Base-by-base conservation (phyloP, 2,113 vertebrate species). In the Lamprotornis superbus region DNA sequence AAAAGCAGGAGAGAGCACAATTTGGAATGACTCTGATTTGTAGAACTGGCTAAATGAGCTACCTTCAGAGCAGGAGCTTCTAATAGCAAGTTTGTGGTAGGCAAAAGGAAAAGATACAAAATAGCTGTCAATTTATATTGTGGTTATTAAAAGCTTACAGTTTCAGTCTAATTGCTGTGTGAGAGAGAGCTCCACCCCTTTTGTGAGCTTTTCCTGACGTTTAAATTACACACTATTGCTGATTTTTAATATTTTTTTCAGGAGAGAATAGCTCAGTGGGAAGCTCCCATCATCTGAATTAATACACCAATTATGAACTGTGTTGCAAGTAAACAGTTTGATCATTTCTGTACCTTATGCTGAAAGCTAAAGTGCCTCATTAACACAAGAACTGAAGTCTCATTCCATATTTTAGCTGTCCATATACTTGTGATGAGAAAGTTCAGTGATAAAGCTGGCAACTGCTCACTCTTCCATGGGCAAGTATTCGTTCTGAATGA, bases 181-280 rank as follows among this genome's bases (percentile, higher is more conserved):
- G 70, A 71, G 71, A 82, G 42, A 96, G 79, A 82, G 75, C 88
- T 94, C 88, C 95, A 90, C 68, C 71, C 46, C 73, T 94, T 96
- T 91, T 95, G 76, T 92, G 93, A 94, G 69, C 40, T 30, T 94
- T 97, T 97, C 95, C 77, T 97, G 95, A 87, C 91, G 88, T 95
- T 96, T 84, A 95, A 97, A 96, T 97, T 95, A 90, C 28, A 95
- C 21, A 9, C 42, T 94, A 11, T 83, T 37, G 47, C 89, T 91
- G 89, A 16, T 40, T 57, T 80, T 80, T 81, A 47, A 33, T 55
- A 24, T 61, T 88, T 47, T 78, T 77, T 52, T 42, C 4, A 9
- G 47, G 57, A 83, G 65, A 87, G 73, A 95, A 39, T 27, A 86
- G 71, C 22, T 0, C 64, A 81, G 75, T 55, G 55, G 60, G 92